Percentiles rank a stretch among this genome's conserved stretches.
Conservation (phyloP, 2,113 vertebrate genomes). For the Steatornis caripensis region DNA sequence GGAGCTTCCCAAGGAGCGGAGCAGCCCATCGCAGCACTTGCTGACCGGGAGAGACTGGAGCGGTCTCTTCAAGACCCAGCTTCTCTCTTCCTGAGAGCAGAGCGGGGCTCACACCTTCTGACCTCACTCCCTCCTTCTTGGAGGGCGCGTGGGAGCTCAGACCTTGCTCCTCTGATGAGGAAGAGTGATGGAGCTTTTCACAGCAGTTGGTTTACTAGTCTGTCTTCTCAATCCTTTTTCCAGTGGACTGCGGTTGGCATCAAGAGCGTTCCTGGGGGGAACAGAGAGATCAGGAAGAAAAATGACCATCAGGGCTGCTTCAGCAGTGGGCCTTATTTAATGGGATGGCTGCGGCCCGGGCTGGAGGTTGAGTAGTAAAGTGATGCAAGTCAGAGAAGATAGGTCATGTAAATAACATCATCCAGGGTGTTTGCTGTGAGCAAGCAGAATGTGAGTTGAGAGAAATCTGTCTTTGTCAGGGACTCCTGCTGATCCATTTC, state of each 20-base stretch:
- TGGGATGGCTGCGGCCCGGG: background rate
- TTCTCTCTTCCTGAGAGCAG: background rate
- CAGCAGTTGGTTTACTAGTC: background rate
- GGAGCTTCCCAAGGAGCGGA: background rate
- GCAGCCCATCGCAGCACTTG: background rate
- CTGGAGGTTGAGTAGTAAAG: background rate
- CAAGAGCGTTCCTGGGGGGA: background rate
- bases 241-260: background rate
- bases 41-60: background rate
- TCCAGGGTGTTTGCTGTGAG: background rate
- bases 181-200: background rate
- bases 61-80: background rate
- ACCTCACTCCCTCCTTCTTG: background rate
- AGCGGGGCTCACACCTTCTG: background rate
- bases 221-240: background rate
- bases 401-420: constrained; percentile 14
- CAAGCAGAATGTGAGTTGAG: constrained; percentile 46
- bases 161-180: background rate
- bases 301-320: background rate
- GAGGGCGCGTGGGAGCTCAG: background rate
- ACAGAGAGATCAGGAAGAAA: background rate
- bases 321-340: background rate
- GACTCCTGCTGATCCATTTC: constrained; percentile 40
- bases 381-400: background rate
- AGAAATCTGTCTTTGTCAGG: constrained; percentile 35